These are phyloP conservation scores for Cheiracanthium punctorium DNA, from an alignment of 2,888 invertebrate genomes.

Conservation along the genomic window DNA sequence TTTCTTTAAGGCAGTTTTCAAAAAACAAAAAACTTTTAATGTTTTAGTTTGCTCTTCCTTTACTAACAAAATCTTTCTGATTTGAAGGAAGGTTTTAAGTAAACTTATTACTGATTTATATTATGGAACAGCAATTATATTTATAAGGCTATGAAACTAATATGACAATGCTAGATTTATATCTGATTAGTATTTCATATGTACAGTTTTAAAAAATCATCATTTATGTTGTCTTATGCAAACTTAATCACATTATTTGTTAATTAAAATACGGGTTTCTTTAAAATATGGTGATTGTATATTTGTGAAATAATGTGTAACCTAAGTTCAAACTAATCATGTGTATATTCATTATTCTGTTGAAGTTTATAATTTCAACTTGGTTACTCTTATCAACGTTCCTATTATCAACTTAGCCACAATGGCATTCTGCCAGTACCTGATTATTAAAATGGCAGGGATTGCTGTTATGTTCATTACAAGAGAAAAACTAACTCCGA, in stretches of 20 bases:
- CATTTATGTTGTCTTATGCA: background rate
- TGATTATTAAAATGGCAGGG: constrained; percentile 65
- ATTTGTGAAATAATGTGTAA: constrained; percentile 26
- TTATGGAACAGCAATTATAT: background rate
- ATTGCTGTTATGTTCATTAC: constrained; percentile 44
- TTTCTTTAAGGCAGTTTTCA: background rate
- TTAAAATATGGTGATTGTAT: constrained; percentile 11
- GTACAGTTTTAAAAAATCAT: background rate
- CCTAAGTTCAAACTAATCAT: constrained; percentile 20
- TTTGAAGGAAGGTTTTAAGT: background rate
- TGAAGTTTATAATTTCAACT: constrained; percentile 63
- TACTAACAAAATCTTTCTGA: background rate
- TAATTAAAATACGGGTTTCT: constrained; percentile 37
- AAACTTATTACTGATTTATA: background rate
- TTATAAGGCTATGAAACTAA: background rate
- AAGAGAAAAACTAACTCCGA: constrained; percentile 10
- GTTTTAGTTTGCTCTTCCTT: background rate
- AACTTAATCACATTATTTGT: constrained; percentile 6
- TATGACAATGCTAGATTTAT: constrained; percentile 1
- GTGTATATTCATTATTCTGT: constrained; percentile 38
- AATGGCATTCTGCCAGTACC: constrained; percentile 68
- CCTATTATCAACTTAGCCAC: constrained; percentile 68
- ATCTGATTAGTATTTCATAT: background rate
- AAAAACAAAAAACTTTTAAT: background rate
- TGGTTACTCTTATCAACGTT: constrained; percentile 68